A percentile compares a stretch with the other conserved stretches of the same genome.
phyloP scores from a whole-genome alignment of 1,140 invertebrate species.

The Dicyema japonicum region DNA sequence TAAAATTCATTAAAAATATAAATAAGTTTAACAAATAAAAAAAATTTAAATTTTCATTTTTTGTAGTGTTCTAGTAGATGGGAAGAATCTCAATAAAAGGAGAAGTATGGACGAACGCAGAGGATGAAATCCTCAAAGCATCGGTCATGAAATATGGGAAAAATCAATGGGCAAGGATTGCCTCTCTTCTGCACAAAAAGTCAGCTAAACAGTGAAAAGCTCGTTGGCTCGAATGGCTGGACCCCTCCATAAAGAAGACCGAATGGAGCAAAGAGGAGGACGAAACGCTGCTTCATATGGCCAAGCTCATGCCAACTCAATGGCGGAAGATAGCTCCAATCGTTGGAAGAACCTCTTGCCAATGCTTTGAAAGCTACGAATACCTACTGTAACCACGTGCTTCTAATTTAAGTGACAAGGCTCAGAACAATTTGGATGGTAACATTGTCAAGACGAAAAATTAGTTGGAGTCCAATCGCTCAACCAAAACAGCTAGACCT shows the following conservation, averaged over 20 bases:
- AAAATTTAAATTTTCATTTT: too few species aligned
- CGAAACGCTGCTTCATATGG: conserved; percentile 78
- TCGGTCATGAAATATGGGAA: conserved; percentile 99
- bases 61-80: too few species aligned
- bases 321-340: conserved; percentile 97
- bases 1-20: too few species aligned
- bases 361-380: conserved; percentile 50
- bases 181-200: conserved; percentile 79
- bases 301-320: conserved; percentile 95
- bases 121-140: conserved; percentile 99
- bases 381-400: too few species aligned
- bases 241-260: conserved; percentile 97
- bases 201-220: conserved; percentile 98
- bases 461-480: conserved; percentile 95
- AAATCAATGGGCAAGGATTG: conserved; percentile 98
- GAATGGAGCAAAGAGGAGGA: conserved; percentile 98
- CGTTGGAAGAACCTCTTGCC: conserved; percentile 80
- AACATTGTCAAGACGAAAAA: conserved; percentile 71
- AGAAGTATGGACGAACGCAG: conserved; percentile 95
- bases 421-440: conserved; percentile 53
- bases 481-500: conserved; percentile 86
- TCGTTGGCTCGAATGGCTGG: conserved; percentile 94
- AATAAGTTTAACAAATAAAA: too few species aligned
- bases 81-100: too few species aligned
- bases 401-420: conserved; percentile 99